Percentiles rank a stretch among this genome's conserved stretches.
Conservation (phyloP, 2,113 vertebrate species). For the Cinclus cinclus region DNA sequence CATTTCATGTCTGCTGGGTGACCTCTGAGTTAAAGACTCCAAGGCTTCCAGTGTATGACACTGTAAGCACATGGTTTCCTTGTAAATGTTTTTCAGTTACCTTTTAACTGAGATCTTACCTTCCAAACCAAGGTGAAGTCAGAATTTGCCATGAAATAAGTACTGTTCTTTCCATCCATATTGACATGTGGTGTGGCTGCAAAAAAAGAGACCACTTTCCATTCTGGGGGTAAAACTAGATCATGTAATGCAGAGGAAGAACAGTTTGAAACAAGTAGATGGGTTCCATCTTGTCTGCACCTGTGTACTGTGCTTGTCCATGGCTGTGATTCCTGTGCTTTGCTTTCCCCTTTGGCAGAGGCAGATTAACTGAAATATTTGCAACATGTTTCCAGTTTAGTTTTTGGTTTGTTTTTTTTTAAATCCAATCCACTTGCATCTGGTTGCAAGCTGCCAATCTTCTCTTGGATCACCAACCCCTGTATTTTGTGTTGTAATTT, state of each 20-base stretch:
- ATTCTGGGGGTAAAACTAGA: neutral
- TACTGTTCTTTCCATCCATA: neutral
- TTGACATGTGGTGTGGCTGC: neutral
- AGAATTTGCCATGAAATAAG: neutral
- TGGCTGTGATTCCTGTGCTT: neutral
- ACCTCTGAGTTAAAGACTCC: neutral
- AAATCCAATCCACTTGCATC: neutral
- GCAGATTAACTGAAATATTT: neutral
- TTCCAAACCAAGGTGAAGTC: neutral
- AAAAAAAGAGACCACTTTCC: neutral
- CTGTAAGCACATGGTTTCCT: neutral
- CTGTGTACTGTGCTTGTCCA: neutral
- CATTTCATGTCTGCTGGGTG: neutral
- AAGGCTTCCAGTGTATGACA: neutral
- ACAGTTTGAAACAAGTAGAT: neutral
- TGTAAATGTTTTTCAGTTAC: neutral
- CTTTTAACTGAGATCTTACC: neutral
- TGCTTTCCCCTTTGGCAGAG: neutral
- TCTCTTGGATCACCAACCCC: neutral
- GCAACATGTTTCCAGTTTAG: neutral
- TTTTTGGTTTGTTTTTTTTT: fast-evolving
- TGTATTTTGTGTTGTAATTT: conserved; percentile 16
- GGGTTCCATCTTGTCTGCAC: neutral
- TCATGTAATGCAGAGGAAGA: neutral
- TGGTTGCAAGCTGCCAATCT: neutral